Conservation (phyloP, 2,888 invertebrate genomes). For the Fragum sueziense region DNA sequence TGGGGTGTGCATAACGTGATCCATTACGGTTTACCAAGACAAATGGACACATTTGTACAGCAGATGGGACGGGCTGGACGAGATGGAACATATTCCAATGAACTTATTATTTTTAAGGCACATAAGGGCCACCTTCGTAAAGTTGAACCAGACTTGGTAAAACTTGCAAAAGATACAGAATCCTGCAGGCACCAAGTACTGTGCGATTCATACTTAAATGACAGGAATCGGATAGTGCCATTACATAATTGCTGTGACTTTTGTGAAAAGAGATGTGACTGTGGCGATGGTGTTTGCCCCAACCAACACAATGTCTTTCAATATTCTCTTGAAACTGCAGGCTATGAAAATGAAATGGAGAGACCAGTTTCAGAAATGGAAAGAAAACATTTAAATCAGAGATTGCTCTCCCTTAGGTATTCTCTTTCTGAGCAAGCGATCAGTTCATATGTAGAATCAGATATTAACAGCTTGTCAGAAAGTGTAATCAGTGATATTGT, state of each 20-base stretch:
- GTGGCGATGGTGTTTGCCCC: not conserved
- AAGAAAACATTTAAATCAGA: not conserved
- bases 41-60: conserved; percentile 56
- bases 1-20: conserved; percentile 31
- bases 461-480: too few relatives aligned
- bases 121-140: conserved; percentile 19
- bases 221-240: not conserved
- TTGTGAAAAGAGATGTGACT: conserved; percentile 19
- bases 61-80: conserved; percentile 50
- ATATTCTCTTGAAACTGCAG: not conserved
- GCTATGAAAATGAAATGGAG: not conserved
- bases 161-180: conserved; percentile 13
- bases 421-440: too few relatives aligned
- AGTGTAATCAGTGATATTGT: too few relatives aligned
- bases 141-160: conserved; percentile 28
- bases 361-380: not conserved
- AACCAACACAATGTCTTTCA: not conserved
- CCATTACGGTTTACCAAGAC: conserved; percentile 45
- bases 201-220: conserved; percentile 10
- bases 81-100: conserved; percentile 34
- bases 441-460: too few relatives aligned
- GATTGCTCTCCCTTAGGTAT: too few relatives aligned
- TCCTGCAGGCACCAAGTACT: conserved; percentile 12
- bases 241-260: conserved; percentile 38
- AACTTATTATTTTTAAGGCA: conserved; percentile 33